A percentile compares a stretch with the other conserved stretches of the same genome.
Evolutionary conservation across 2,113 vertebrate genomes (phyloP).

Genomic region (Nerophis ophidion): DNA sequence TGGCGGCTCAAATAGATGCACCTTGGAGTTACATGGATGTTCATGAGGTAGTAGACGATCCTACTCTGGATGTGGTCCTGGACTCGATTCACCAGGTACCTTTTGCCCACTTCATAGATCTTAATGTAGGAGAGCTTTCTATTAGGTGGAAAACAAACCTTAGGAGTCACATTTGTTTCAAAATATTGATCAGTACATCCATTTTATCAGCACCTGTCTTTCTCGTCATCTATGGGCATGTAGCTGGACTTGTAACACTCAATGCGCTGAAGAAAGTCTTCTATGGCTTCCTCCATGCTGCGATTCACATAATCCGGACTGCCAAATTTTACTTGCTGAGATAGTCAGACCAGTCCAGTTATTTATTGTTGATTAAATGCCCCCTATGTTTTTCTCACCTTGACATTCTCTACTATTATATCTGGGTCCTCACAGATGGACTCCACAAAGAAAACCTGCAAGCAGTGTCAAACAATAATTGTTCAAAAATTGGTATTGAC

Average conservation of each 20-base stretch:
- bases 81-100: conserved; percentile 82
- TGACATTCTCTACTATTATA: conserved; percentile 84
- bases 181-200: background rate
- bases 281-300: conserved; percentile 75
- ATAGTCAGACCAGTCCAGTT: background rate
- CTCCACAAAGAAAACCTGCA: conserved; percentile 85
- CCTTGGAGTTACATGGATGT: conserved; percentile 83
- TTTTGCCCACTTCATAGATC: conserved; percentile 83
- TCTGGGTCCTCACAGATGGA: conserved; percentile 84
- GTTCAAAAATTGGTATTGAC: background rate
- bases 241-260: conserved; percentile 81
- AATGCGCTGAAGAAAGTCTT: conserved; percentile 82
- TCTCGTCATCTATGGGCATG: conserved; percentile 76
- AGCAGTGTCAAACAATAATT: background rate
- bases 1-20: conserved; percentile 87
- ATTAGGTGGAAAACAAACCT: background rate
- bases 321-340: conserved; percentile 84
- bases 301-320: conserved; percentile 84
- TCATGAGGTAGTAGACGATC: conserved; percentile 90
- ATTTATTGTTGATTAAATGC: background rate
- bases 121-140: conserved; percentile 87
- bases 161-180: background rate
- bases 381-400: conserved; percentile 57
- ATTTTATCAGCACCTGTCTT: conserved; percentile 73
- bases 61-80: conserved; percentile 89